Percentiles rank a stretch among this genome's conserved stretches.
Evolutionary conservation across 2,797 vertebrate species (phyloP).

Genomic region (Huso huso): DNA sequence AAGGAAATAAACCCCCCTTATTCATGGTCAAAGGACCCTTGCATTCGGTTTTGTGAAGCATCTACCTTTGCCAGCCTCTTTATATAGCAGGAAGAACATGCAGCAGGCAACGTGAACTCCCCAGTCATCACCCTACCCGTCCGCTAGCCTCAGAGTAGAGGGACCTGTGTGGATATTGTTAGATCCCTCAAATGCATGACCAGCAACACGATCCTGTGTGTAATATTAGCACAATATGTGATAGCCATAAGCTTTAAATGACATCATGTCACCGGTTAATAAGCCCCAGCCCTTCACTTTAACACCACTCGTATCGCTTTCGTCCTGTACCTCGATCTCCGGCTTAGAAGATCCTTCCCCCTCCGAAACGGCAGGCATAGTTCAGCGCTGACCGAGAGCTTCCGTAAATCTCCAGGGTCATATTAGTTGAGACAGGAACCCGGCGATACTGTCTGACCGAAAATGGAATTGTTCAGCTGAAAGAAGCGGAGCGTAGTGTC

Average conservation of each 20-base stretch:
- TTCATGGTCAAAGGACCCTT: no score
- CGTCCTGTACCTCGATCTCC: constrained; percentile 8
- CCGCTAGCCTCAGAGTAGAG: not conserved
- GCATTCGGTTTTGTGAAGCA: no score
- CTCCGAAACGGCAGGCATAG: constrained; percentile 41
- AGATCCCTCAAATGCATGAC: constrained; percentile 20
- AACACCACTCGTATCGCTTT: constrained; percentile 32
- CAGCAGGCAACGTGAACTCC: constrained; percentile 11
- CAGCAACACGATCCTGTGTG: constrained; percentile 17
- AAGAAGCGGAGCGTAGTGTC: constrained; percentile 19
- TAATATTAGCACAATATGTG: constrained; percentile 32
- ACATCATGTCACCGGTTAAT: constrained; percentile 27
- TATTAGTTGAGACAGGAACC: constrained; percentile 39
- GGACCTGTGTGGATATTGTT: constrained; percentile 24
- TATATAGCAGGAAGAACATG: not conserved
- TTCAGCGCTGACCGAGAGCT: constrained; percentile 39
- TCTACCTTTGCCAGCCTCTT: not conserved
- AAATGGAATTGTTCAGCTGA: constrained; percentile 37
- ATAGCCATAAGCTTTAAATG: constrained; percentile 31
- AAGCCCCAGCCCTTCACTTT: constrained; percentile 22
- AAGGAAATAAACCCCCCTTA: no score
- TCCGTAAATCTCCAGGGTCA: constrained; percentile 32
- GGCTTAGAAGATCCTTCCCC: constrained; percentile 25
- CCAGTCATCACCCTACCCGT: not conserved
- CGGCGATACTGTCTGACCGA: constrained; percentile 36